A percentile compares a stretch with the other conserved stretches of the same genome.
Evolutionary conservation across 2,113 vertebrate species (phyloP).

Genomic region (Microcebus ravelobensis): DNA sequence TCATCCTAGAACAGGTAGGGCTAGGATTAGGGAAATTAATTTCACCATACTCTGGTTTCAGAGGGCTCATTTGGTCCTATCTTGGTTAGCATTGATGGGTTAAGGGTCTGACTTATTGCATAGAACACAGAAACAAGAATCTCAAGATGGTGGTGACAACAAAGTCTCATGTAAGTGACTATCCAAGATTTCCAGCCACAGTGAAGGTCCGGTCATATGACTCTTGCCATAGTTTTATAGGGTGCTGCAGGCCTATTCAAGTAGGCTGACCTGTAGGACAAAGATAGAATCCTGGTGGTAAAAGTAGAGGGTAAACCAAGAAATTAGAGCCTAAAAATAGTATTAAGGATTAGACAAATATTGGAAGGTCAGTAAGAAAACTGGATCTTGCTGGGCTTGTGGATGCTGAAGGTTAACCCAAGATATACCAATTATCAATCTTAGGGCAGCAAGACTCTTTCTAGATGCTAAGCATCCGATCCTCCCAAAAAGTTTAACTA

Average conservation of each 20-base stretch:
- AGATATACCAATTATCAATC: background rate
- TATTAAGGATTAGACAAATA: background rate
- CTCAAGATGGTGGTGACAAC: background rate
- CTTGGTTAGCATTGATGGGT: background rate
- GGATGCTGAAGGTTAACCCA: background rate
- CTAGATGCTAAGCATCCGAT: background rate
- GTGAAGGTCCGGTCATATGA: background rate
- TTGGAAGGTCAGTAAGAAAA: background rate
- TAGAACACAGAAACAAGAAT: background rate
- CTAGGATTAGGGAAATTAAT: background rate
- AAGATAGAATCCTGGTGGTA: background rate
- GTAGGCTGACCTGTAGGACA: background rate
- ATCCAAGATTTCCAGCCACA: background rate
- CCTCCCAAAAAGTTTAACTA: background rate
- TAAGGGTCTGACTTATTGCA: background rate
- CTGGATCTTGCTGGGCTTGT: background rate
- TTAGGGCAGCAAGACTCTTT: background rate
- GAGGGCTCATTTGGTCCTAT: background rate
- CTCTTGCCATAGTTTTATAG: background rate
- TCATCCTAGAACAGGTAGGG: background rate
- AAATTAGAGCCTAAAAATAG: background rate
- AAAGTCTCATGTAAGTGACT: background rate
- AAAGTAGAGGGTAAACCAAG: background rate
- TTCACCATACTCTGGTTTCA: background rate
- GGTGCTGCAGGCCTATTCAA: background rate